Percentiles rank a stretch among this genome's conserved stretches.
Evolutionary conservation across 2,113 vertebrate genomes (phyloP).

Genomic region (Arothron firmamentum): DNA sequence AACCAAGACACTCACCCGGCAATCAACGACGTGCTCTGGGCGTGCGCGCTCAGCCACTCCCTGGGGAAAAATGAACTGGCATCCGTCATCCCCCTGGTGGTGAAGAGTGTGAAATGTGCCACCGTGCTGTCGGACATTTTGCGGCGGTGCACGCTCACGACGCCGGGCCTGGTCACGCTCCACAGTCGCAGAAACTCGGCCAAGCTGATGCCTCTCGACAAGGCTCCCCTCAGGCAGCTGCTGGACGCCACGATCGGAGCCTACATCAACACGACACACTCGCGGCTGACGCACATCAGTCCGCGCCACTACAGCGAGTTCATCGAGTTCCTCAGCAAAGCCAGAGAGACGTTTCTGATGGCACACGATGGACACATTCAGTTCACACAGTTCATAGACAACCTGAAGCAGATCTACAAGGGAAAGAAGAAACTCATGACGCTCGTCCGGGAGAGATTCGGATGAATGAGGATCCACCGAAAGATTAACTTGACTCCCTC

Average conservation of each 20-base stretch:
- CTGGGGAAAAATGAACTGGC: slow-evolving; percentile 95
- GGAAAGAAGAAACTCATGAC: slow-evolving; percentile 71
- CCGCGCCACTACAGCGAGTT: slow-evolving; percentile 68
- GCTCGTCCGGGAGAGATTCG: slow-evolving; percentile 64
- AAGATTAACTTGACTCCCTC: slow-evolving; percentile 33
- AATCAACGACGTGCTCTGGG: slow-evolving; percentile 97
- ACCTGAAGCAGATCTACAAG: slow-evolving; percentile 70
- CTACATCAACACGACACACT: slow-evolving; percentile 68
- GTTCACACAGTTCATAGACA: slow-evolving; percentile 69
- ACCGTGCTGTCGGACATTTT: slow-evolving; percentile 95
- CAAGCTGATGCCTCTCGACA: slow-evolving; percentile 65
- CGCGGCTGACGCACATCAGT: slow-evolving; percentile 64
- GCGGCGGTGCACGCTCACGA: slow-evolving; percentile 90
- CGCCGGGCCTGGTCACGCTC: slow-evolving; percentile 68
- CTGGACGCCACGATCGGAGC: slow-evolving; percentile 65
- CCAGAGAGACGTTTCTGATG: slow-evolving; percentile 65
- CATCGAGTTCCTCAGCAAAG: slow-evolving; percentile 66
- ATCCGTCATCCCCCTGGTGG: slow-evolving; percentile 91
- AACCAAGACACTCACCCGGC: slow-evolving; percentile 93
- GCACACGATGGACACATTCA: slow-evolving; percentile 62
- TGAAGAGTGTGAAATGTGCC: slow-evolving; percentile 95
- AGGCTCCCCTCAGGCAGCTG: slow-evolving; percentile 64
- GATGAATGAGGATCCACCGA: slow-evolving; percentile 32
- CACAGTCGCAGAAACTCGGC: slow-evolving; percentile 63
- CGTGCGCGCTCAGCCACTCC: slow-evolving; percentile 93